Evolutionary conservation across 30 jellyfish, hydroid and myxozoan genomes (phyloP), one percentile per base, ranked within the genome.

Genomic region (Chironex yamaguchii): DNA sequence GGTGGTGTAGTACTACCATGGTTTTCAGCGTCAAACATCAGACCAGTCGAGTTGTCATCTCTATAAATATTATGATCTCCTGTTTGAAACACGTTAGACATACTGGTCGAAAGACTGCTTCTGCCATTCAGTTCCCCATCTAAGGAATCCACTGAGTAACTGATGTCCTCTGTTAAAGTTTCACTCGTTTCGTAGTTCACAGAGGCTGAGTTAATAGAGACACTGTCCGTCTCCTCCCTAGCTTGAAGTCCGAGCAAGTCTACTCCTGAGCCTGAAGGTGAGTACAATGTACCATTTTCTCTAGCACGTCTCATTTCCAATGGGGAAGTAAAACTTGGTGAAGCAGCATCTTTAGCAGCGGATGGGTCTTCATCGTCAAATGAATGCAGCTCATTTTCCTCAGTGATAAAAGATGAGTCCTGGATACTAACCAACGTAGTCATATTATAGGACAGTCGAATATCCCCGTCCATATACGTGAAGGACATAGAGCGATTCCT

Each of bases 361-460:
- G 58, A 42, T 6, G 58, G 58, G 13, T 88, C 79, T 53, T 34
- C 92, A 30, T 92, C 97, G 14, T 83, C 96, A 48, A 9, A 76
- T 23, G 93, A 54, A 50, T 93, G 97, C 17, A 88, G 66, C 68
- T 93, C 98, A 34, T 88, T 93, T 54, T 76, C 96, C 52, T 93
- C 98, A 14, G 33, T 50, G 3, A 93, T 27, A 22, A 48, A 54
- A 0, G 96, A 85, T 3, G 98, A 36, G 29, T 49, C 50, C 4
- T 85, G 29, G 11, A 80, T 86, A 29, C 88, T 36, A 25, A 65
- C 77, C 9, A 42, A 17, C 13, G 9, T 42, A 42, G 13, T 42
- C 11, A 0, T 72, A 66, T 80, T 66, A 58, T 91, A 83, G 20
- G 94, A 70, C 29, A 92, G 67, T 14, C 86, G 90, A 49, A 92